These are phyloP conservation scores for Asteroscopus sphinx DNA, from an alignment of 2,888 invertebrate species.

Conservation along the genomic window DNA sequence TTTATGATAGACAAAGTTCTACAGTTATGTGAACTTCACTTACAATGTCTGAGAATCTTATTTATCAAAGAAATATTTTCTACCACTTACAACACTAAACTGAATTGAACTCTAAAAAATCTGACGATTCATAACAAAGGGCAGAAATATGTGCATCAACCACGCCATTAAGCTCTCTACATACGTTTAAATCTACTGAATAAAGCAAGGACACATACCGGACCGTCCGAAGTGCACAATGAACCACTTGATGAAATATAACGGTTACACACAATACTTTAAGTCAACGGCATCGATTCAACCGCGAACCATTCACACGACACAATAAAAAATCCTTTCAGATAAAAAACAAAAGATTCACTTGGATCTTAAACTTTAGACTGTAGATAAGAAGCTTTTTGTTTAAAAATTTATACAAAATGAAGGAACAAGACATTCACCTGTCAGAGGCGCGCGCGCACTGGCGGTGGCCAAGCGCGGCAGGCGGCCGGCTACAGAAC, in stretches of 20 bases:
- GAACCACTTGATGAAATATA: constrained; percentile 75
- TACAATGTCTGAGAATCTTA: constrained; percentile 6
- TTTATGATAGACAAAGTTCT: constrained; percentile 28
- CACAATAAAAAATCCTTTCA: constrained; percentile 65
- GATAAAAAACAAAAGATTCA: constrained; percentile 58
- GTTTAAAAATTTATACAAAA: constrained; percentile 60
- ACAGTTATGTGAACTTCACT: constrained; percentile 33
- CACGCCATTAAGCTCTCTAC: constrained; percentile 23
- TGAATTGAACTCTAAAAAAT: neutral
- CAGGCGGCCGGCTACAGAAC: constrained; percentile 89
- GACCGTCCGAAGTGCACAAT: constrained; percentile 73
- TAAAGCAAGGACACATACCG: constrained; percentile 80
- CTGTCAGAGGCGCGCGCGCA: constrained; percentile 87
- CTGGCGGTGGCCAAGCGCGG: constrained; percentile 91
- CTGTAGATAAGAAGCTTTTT: constrained; percentile 55
- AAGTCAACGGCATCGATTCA: constrained; percentile 69
- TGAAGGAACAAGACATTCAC: constrained; percentile 83
- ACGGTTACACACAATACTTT: constrained; percentile 78
- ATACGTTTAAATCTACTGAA: constrained; percentile 50
- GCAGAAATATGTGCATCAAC: constrained; percentile 1
- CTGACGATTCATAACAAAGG: neutral
- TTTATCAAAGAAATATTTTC: constrained; percentile 9
- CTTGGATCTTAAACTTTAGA: constrained; percentile 39
- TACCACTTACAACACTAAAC: neutral
- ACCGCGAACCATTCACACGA: constrained; percentile 74